Percentiles rank a stretch among this genome's conserved stretches.
Conservation (phyloP, 2,113 vertebrate species). For the Egretta garzetta region DNA sequence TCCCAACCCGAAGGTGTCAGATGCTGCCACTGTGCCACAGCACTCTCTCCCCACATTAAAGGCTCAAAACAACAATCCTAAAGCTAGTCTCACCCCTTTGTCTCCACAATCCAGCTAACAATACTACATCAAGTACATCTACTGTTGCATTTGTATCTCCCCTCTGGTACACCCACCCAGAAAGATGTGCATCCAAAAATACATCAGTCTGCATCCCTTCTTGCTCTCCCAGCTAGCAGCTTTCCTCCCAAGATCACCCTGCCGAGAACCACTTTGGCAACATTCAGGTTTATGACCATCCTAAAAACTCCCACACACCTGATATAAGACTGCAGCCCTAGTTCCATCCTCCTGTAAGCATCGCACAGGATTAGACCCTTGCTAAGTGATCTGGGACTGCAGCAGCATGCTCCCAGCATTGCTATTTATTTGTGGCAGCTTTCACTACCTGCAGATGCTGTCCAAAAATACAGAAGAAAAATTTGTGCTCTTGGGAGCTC, state of each 20-base stretch:
- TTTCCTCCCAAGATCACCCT: neutral
- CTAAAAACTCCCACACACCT: neutral
- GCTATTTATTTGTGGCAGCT: neutral
- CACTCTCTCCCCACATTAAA: neutral
- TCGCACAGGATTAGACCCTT: neutral
- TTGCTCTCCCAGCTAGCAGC: fast-evolving
- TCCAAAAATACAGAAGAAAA: neutral
- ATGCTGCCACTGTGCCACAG: fast-evolving
- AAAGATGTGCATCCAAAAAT: neutral
- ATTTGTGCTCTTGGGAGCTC: neutral
- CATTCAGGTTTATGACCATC: neutral
- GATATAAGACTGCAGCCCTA: neutral
- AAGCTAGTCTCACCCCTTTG: neutral
- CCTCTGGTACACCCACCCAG: neutral
- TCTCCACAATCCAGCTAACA: neutral
- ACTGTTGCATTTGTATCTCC: neutral
- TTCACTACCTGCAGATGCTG: neutral
- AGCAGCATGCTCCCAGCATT: neutral
- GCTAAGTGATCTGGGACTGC: neutral
- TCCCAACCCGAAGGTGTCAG: fast-evolving
- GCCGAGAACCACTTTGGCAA: neutral
- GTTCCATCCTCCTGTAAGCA: neutral
- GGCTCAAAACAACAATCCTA: neutral
- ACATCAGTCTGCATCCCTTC: neutral
- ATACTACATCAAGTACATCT: neutral